Percentiles rank a stretch among this genome's conserved stretches.
Evolutionary conservation across 2,888 invertebrate species (phyloP).

Genomic region (Petrolisthes cinctipes): DNA sequence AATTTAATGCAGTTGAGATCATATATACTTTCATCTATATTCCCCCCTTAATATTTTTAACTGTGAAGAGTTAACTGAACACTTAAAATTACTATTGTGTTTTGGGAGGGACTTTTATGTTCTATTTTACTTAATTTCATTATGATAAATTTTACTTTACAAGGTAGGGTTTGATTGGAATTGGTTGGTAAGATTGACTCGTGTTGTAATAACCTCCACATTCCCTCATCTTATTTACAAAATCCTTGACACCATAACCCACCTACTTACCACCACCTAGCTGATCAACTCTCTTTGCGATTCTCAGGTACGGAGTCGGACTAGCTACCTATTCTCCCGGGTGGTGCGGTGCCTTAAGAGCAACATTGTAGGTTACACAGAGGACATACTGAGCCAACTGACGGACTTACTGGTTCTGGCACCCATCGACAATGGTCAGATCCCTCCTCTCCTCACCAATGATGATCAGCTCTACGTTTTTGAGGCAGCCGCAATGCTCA

Average conservation of each 20-base stretch:
- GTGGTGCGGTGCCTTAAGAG: conserved; percentile 73
- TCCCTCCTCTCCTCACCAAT: conserved; percentile 69
- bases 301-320: conserved; percentile 71
- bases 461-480: conserved; percentile 75
- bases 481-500: conserved; percentile 74
- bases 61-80: too few species aligned
- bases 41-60: too few species aligned
- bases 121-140: too few species aligned
- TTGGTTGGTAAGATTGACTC: too few species aligned
- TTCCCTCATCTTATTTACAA: not conserved
- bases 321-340: conserved; percentile 74
- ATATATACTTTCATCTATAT: too few species aligned
- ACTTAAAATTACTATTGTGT: too few species aligned
- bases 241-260: not conserved
- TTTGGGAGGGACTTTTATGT: too few species aligned
- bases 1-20: too few species aligned
- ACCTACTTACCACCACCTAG: not conserved
- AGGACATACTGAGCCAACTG: conserved; percentile 72
- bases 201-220: too few species aligned
- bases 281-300: not conserved
- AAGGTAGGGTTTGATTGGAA: too few species aligned
- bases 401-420: conserved; percentile 72
- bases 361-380: conserved; percentile 71
- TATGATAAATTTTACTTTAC: too few species aligned
- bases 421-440: conserved; percentile 69